These are phyloP conservation scores for Latrodectus hesperus DNA, from an alignment of 2,888 invertebrate genomes.

Conservation along the genomic window DNA sequence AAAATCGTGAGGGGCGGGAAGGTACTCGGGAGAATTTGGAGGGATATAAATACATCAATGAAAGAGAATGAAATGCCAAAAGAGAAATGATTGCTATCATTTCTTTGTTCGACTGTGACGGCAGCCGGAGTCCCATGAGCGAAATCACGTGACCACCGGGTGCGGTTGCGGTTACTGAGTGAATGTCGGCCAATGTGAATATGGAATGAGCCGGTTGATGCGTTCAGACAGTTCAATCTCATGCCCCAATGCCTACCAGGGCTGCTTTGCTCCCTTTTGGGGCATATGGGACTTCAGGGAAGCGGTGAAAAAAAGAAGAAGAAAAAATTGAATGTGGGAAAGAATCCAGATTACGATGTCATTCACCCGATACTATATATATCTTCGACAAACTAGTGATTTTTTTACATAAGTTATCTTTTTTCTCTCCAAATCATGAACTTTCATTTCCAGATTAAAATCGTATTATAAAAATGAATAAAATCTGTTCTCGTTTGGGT, in stretches of 20 bases:
- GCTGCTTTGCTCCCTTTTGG: not conserved
- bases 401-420: too few species aligned
- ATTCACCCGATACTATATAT: conserved; percentile 4
- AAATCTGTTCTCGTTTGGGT: too few species aligned
- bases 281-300: not conserved
- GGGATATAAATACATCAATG: conserved; percentile 36
- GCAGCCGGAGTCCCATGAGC: conserved; percentile 13
- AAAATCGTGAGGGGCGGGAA: not conserved
- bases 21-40: conserved; percentile 11
- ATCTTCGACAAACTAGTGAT: not conserved
- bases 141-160: conserved; percentile 47
- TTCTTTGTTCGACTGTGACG: conserved; percentile 46
- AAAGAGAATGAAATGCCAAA: conserved; percentile 22
- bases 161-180: conserved; percentile 39
- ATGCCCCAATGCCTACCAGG: conserved; percentile 29
- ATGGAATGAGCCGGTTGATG: conserved; percentile 51
- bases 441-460: too few species aligned
- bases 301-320: conserved; percentile 3
- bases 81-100: conserved; percentile 49
- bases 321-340: conserved; percentile 11
- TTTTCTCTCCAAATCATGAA: too few species aligned
- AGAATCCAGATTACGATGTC: conserved; percentile 22
- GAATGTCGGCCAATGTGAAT: conserved; percentile 40
- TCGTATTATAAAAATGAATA: too few species aligned
- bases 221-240: conserved; percentile 57